Evolutionary conservation across 2,888 invertebrate genomes (phyloP).

Genomic region (Buathra laborator): DNA sequence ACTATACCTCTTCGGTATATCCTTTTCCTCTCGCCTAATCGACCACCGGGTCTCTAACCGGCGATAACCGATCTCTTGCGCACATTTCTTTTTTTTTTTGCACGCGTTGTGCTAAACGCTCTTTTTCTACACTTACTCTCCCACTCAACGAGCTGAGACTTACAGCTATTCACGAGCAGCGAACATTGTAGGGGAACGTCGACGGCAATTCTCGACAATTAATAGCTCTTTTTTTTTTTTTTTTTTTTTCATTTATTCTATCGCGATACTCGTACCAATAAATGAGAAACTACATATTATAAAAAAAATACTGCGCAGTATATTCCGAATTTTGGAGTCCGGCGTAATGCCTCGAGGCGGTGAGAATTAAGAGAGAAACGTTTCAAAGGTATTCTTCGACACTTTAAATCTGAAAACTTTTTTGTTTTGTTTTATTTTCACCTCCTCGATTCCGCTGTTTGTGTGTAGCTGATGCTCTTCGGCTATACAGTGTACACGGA

Average conservation of each 20-base stretch:
- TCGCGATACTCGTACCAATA: background rate
- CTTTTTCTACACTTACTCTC: conserved; percentile 51
- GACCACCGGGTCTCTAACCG: conserved; percentile 43
- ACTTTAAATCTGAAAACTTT: conserved; percentile 16
- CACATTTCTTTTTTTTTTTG: conserved; percentile 13
- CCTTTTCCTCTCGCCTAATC: conserved; percentile 60
- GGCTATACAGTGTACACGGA: conserved; percentile 12
- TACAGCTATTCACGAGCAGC: conserved; percentile 39
- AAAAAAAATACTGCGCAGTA: background rate
- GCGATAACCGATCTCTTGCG: conserved; percentile 51
- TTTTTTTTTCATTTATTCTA: background rate
- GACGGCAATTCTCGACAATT: background rate
- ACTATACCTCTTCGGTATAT: conserved; percentile 41
- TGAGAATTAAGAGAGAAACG: background rate
- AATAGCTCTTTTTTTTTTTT: background rate
- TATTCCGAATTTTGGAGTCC: background rate
- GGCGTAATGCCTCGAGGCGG: background rate
- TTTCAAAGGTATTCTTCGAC: conserved; percentile 7
- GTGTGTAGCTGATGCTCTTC: background rate
- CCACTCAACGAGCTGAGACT: conserved; percentile 57
- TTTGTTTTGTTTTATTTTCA: conserved; percentile 11
- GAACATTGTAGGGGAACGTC: conserved; percentile 41
- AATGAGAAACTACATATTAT: background rate
- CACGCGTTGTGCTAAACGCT: conserved; percentile 45
- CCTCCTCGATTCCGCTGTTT: background rate